These are phyloP conservation scores for Crypturellus undulatus DNA, from an alignment of 2,113 vertebrate species.

Conservation along the genomic window DNA sequence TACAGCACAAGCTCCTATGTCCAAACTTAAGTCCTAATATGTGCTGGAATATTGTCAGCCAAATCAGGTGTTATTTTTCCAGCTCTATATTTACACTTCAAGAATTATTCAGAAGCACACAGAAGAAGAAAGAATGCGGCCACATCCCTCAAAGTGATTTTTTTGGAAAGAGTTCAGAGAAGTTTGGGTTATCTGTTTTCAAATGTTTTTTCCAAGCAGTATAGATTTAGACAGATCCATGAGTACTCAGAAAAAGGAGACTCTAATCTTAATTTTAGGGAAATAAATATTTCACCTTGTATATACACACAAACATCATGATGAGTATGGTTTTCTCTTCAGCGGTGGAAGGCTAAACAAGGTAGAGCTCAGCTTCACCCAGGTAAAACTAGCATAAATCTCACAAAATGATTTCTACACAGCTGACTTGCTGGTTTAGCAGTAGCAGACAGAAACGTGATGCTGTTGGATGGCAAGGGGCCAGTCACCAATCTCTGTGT, in stretches of 20 bases:
- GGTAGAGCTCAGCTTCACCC: not conserved
- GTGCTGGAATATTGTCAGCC: not conserved
- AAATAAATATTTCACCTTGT: not conserved
- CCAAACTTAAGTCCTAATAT: not conserved
- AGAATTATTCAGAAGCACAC: conserved; percentile 22
- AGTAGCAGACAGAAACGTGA: not conserved
- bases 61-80: conserved; percentile 38
- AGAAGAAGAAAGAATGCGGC: not conserved
- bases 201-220: not conserved
- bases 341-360: not conserved
- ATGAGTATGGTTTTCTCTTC: not conserved
- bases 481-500: not conserved
- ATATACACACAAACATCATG: accelerated
- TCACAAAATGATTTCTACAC: not conserved
- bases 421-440: conserved; percentile 24
- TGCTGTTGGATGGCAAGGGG: not conserved
- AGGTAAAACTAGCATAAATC: conserved; percentile 33
- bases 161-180: not conserved
- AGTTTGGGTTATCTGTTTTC: not conserved
- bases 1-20: not conserved
- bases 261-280: not conserved
- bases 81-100: conserved; percentile 59
- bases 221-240: not conserved
- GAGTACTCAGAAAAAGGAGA: not conserved
- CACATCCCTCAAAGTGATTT: not conserved